Base-by-base conservation (phyloP, 1,140 invertebrate species). In the Calliopsis andreniformis region DNA sequence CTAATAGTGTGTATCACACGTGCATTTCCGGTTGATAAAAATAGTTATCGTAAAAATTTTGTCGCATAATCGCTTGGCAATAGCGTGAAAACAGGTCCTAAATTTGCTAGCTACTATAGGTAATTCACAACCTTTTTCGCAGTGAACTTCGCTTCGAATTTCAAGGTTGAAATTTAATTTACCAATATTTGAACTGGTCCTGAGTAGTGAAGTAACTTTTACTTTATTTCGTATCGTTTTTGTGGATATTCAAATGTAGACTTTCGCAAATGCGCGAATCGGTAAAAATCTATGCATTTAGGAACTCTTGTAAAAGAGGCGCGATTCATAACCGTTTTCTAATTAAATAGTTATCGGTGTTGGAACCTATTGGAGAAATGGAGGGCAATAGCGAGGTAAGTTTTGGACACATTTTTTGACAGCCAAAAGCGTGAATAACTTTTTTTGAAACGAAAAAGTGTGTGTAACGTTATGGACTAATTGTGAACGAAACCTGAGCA, bases 321-420 rank as follows among this genome's bases (percentile, higher is more conserved):
- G 55, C 25, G 25, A 56, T 18, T 59, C 23, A 3, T 23, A 70
- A 70, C 55, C 2, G 56, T 49, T 62, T 72, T 42, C 23, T n/a
- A 39, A 70, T 69, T 14, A 12, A 49, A 28, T 25, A 16, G n/a
- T 12, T 7, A 10, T 8, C 8, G 6, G 1, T 39, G 6, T 20
- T 12, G 5, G 6, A 4, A 16, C 10, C 47, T 42, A 20, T n/a
- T 20, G n/a, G n/a, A n/a, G n/a, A n/a, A n/a, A 76, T 69, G 64
- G 64, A 76, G 0, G 18, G 2, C 49, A 75, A 45, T 3, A 69
- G 35, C 0, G 64, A 76, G 16, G 73, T 69, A 51, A 76, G n/a
- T 43, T 67, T 18, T 35, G 32, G 18, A 53, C 2, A 39, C 23
- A n/a, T 16, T 59, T 45, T 0, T 45, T 23, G 5, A 23, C n/a